These are phyloP conservation scores for Toxotes lorentzi DNA, from an alignment of 2,797 vertebrate genomes.

Conservation along the genomic window DNA sequence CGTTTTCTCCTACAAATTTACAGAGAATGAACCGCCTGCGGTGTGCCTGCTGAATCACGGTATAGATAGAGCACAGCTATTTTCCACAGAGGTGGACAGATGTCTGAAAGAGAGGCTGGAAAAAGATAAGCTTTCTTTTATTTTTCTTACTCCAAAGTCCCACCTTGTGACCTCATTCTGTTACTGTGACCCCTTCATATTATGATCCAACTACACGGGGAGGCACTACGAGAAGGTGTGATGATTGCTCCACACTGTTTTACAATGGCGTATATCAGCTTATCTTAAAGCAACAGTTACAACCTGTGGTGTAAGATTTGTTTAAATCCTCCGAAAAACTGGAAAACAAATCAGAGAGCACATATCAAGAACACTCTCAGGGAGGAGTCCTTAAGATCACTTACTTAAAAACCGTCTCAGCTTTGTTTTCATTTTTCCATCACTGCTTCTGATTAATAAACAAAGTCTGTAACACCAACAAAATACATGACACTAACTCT, in stretches of 20 bases:
- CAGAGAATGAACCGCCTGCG: constrained; percentile 41
- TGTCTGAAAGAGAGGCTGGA: background rate
- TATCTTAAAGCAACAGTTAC: constrained; percentile 9
- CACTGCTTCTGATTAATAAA: no score
- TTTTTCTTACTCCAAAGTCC: background rate
- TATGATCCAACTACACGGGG: background rate
- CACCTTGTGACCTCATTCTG: constrained; percentile 7
- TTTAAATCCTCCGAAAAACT: background rate
- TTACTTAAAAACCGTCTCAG: no score
- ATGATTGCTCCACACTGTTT: background rate
- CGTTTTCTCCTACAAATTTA: constrained; percentile 44
- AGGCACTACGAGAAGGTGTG: background rate
- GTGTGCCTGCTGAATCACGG: constrained; percentile 23
- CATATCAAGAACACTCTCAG: background rate
- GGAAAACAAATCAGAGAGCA: background rate
- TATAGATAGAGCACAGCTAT: constrained; percentile 9
- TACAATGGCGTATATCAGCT: background rate
- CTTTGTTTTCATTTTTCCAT: no score
- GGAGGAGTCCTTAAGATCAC: no score
- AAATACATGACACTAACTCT: no score
- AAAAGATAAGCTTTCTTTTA: constrained; percentile 8
- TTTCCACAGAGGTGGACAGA: constrained; percentile 21
- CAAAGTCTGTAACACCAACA: no score
- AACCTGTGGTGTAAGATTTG: background rate
- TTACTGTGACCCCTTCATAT: background rate